Conservation (phyloP, 2,888 invertebrate genomes). For the Heliconius charithonia region DNA sequence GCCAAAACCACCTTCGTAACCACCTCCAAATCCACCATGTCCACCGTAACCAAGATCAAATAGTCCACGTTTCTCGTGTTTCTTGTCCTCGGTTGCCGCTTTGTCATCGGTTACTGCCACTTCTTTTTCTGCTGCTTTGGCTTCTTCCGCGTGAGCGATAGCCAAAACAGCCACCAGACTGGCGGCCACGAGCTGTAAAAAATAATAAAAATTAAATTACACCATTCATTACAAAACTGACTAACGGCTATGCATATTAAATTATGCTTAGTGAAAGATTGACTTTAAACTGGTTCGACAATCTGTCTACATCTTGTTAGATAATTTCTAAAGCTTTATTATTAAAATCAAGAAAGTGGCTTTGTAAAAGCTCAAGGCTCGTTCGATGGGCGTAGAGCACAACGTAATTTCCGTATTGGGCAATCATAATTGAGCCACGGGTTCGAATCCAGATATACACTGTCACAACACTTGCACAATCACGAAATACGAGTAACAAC, state of each 20-base stretch:
- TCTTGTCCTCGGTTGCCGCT: constrained; percentile 85
- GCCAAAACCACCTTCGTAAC: constrained; percentile 60
- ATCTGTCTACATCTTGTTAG: constrained; percentile 33
- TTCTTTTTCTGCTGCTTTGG: constrained; percentile 83
- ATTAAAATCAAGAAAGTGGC: constrained; percentile 37
- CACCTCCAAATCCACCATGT: constrained; percentile 58
- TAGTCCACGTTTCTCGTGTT: constrained; percentile 90
- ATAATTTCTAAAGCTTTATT: constrained; percentile 35
- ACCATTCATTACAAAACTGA: constrained; percentile 10
- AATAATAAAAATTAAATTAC: constrained; percentile 49
- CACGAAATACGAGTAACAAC: constrained; percentile 56
- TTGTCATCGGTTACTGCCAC: constrained; percentile 83
- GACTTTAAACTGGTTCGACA: constrained; percentile 32
- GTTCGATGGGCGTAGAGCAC: constrained; percentile 35
- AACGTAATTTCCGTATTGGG: constrained; percentile 66
- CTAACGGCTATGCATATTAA: background rate
- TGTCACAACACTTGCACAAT: constrained; percentile 50
- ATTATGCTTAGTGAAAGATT: constrained; percentile 25
- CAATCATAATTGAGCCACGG: constrained; percentile 62
- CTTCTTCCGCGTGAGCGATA: constrained; percentile 83
- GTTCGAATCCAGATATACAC: constrained; percentile 49
- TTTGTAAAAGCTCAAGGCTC: constrained; percentile 36
- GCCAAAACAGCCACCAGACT: constrained; percentile 86
- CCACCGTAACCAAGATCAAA: constrained; percentile 81
- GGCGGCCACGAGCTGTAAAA: constrained; percentile 82